Conservation (phyloP, 2,888 invertebrate species). For the Drosophila pullipes region DNA sequence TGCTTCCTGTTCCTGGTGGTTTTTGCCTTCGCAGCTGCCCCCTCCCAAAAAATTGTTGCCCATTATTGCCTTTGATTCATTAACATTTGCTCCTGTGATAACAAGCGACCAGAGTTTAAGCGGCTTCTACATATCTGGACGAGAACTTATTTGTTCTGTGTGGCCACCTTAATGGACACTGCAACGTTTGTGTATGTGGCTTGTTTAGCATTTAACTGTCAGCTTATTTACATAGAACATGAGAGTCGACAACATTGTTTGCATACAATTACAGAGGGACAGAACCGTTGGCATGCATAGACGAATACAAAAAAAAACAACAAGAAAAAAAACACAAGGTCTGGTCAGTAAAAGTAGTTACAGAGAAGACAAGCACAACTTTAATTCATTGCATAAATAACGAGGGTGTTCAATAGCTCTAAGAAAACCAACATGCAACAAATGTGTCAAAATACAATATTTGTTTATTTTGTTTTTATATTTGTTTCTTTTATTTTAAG, state of each 20-base stretch:
- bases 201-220: conserved; percentile 70
- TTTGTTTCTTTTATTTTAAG: neutral
- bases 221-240: conserved; percentile 80
- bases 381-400: conserved; percentile 21
- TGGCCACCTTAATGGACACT: conserved; percentile 40
- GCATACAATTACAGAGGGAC: conserved; percentile 73
- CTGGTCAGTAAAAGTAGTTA: conserved; percentile 11
- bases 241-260: conserved; percentile 75
- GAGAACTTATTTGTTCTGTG: conserved; percentile 11
- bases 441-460: neutral
- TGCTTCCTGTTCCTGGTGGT: conserved; percentile 42
- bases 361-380: conserved; percentile 9
- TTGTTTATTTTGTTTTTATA: neutral
- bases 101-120: conserved; percentile 22
- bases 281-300: conserved; percentile 20
- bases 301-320: neutral
- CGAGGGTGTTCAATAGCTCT: conserved; percentile 16
- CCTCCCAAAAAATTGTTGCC: conserved; percentile 38
- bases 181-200: conserved; percentile 31
- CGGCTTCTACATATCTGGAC: conserved; percentile 13
- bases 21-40: conserved; percentile 54
- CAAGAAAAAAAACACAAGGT: neutral
- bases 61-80: conserved; percentile 74
- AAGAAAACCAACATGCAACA: neutral
- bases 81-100: conserved; percentile 65